Conservation (phyloP, 2,797 vertebrate genomes). For the Gambusia yucatana region DNA sequence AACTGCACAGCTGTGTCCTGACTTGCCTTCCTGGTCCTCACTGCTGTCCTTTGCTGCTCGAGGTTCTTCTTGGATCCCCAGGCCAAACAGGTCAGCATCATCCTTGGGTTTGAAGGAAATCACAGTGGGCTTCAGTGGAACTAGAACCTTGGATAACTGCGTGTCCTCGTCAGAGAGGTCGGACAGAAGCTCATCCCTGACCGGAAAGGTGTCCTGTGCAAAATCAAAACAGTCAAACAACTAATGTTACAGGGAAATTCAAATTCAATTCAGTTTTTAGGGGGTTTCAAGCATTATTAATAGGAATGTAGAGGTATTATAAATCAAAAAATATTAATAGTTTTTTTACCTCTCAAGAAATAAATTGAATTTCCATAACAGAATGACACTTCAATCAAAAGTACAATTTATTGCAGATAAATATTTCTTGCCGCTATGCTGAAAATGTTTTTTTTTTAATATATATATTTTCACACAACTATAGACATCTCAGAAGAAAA, state of each 20-base stretch:
- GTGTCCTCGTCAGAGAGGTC: constrained; percentile 90
- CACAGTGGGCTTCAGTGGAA: constrained; percentile 74
- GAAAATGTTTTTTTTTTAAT: too few species aligned
- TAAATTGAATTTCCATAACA: too few species aligned
- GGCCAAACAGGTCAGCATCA: constrained; percentile 89
- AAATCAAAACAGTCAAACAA: not conserved
- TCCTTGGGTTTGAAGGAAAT: constrained; percentile 87
- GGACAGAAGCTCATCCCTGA: constrained; percentile 88
- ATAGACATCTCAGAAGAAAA: too few species aligned
- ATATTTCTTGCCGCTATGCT: too few species aligned
- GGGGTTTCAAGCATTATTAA: too few species aligned
- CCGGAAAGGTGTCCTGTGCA: constrained; percentile 84
- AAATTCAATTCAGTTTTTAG: too few species aligned
- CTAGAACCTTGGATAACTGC: constrained; percentile 63
- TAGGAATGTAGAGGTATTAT: too few species aligned
- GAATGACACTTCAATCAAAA: too few species aligned
- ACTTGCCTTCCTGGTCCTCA: constrained; percentile 86
- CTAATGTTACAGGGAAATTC: not conserved
- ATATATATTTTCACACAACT: too few species aligned
- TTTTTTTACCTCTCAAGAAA: too few species aligned
- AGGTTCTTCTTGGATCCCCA: constrained; percentile 85
- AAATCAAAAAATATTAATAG: too few species aligned
- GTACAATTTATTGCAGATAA: too few species aligned
- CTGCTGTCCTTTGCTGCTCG: constrained; percentile 84
- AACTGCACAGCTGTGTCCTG: not conserved